phyloP scores from a whole-genome alignment of 2,797 vertebrate genomes.

The Galaxias olidus region DNA sequence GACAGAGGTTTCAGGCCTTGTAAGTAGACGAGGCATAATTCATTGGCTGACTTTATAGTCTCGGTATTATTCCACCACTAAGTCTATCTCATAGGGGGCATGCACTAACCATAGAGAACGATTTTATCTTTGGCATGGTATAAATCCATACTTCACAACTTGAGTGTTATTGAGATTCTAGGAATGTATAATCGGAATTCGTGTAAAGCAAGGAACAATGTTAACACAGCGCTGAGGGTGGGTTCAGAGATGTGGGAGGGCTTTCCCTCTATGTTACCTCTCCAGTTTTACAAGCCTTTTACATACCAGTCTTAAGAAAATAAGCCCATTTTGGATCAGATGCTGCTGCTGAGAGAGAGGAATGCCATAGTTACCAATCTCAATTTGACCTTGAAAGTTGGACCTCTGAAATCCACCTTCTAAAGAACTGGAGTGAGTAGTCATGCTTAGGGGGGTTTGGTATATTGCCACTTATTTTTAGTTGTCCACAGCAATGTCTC shows the following conservation, averaged over 20 bases:
- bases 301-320: constrained; percentile 38
- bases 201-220: constrained; percentile 72
- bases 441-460: too few species aligned
- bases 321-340: constrained; percentile 41
- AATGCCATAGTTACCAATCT: constrained; percentile 47
- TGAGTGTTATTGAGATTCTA: constrained; percentile 60
- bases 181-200: constrained; percentile 56
- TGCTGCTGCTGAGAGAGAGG: constrained; percentile 49
- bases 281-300: constrained; percentile 60
- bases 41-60: constrained; percentile 47
- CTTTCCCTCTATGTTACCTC: constrained; percentile 34
- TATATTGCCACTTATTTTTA: constrained; percentile 14
- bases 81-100: constrained; percentile 38
- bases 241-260: constrained; percentile 21
- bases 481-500: constrained; percentile 18
- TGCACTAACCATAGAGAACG: constrained; percentile 32
- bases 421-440: not conserved
- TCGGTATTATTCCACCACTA: constrained; percentile 51
- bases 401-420: constrained; percentile 16
- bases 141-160: constrained; percentile 59
- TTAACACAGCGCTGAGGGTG: constrained; percentile 60
- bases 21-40: constrained; percentile 66
- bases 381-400: constrained; percentile 47
- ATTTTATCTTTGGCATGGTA: constrained; percentile 43
- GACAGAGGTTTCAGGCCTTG: constrained; percentile 62